Base-by-base conservation (phyloP, 2,113 vertebrate species). In the Irena cyanogastra region DNA sequence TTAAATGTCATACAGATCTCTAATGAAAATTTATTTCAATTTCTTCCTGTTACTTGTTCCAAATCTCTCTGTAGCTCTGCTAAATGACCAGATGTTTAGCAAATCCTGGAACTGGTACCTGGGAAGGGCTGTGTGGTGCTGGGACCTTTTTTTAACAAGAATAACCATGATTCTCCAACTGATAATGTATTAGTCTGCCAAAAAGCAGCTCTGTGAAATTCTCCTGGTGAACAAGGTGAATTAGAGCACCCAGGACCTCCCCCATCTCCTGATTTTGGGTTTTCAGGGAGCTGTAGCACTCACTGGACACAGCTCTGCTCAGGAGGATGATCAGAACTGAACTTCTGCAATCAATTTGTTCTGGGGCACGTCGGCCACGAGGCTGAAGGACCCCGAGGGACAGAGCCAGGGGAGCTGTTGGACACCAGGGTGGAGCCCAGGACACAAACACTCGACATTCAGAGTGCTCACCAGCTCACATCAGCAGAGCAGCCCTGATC, bases 21-120 rank as follows among this genome's bases (percentile, higher is more conserved):
- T 78, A 90, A 93, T 77, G 59, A 92, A 83, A 83, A 92, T 70
- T 74, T 83, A 79, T 88, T 93, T 93, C 39, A 35, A 15, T 78
- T 95, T 83, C 45, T 61, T 90, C 79, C 61, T 82, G 23, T 45
- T 82, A 63, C 47, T 71, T 87, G 54, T 27, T 83, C 60, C 13
- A 66, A 42, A 78, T 69, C 63, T 69, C 35, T 49, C 13, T 26
- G 21, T 12, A 84, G 37, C 13, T 85, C 61, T 89, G 74, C 37
- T 61, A n/a, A 87, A 80, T 63, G 79, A 56, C 59, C 54, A 85
- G 50, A 72, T 69, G 47, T 42, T 71, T 41, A 63, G 33, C 47
- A 96, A 91, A 69, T 61, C 57, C n/a, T 76, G 66, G n/a, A 39
- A 65, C 37, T 83, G 57, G 9, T 35, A 41, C 50, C 61, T 54